Evolutionary conservation across 2,113 vertebrate genomes (phyloP), one percentile per base, ranked within the genome.

Genomic region (Psephotus haematonotus): DNA sequence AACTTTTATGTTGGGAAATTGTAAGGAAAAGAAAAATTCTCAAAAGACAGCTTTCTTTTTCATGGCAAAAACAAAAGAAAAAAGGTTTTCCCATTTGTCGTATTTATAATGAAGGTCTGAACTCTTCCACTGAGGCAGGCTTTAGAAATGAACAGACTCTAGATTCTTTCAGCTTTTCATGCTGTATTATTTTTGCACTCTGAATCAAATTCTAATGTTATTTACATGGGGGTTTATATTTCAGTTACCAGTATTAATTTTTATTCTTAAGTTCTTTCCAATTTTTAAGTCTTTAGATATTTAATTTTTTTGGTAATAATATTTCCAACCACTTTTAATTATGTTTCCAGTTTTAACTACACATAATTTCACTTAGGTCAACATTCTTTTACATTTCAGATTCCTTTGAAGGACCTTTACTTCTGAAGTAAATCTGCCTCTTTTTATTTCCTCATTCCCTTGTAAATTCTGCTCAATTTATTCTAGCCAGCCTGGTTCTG

Each of bases 371-470:
- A 72, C 62, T 86, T 65, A 78, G 57, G 65, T 93, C 80, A 93
- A 86, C 57, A 86, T 90, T 93, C 79, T 68, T 69, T 71, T 72
- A 62, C 13, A 53, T 93, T 93, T 84, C 37, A 39, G 33, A 62
- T 84, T 92, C 44, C 80, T 94, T 93, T 96, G 93, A 95, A 95
- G 52, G 27, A 5, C 24, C 57, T 90, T 94, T 88, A 92, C 33
- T 62, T 87, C 65, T 91, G 57, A 94, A 94, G 55, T 89, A 96
- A 95, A 95, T 91, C 93, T 96, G 72, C 65, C 76, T 86, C 65
- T 79, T 96, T 96, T 96, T 95, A 96, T 95, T 95, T 95, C 92
- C 77, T 96, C 47, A 44, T 94, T 95, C 41, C 70, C 95, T 96
- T 91, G 65, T 96, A 97, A 97, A 96, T 95, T 94, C 88, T 89